These are phyloP conservation scores for Artibeus jamaicensis DNA, from an alignment of 2,797 vertebrate species.

Conservation along the genomic window DNA sequence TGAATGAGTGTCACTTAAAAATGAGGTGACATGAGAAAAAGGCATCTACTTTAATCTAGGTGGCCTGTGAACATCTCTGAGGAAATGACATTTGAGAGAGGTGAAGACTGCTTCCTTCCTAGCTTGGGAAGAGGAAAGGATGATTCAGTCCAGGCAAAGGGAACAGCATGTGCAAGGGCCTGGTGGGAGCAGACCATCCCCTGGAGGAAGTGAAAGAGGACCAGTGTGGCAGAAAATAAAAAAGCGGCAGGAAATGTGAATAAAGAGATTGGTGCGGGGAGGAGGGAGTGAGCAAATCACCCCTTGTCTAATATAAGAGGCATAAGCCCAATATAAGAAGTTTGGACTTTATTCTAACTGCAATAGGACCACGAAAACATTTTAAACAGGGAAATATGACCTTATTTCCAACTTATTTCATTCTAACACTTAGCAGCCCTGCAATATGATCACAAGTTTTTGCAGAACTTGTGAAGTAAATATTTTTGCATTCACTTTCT, in stretches of 20 bases:
- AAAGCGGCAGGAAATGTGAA: slow-evolving; percentile 65
- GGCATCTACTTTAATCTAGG: neutral
- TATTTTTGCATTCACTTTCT: neutral
- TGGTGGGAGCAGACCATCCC: neutral
- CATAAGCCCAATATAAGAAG: neutral
- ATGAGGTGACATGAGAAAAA: neutral
- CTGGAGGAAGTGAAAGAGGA: slow-evolving; percentile 60
- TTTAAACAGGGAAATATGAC: neutral
- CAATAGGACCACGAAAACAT: neutral
- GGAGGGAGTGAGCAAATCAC: neutral
- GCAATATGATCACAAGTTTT: neutral
- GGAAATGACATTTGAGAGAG: neutral
- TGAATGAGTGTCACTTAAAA: neutral
- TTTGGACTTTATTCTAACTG: slow-evolving; percentile 18
- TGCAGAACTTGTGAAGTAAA: neutral
- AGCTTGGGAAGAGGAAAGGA: neutral
- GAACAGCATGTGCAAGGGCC: neutral
- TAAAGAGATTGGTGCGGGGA: neutral
- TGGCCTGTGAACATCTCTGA: slow-evolving; percentile 4
- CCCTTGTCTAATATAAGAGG: neutral
- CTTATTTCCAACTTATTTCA: slow-evolving; percentile 34
- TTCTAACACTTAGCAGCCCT: neutral
- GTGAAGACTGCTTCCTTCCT: neutral
- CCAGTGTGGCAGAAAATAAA: slow-evolving; percentile 31
- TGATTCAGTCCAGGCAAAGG: slow-evolving; percentile 23